Conservation (phyloP, 2,113 vertebrate genomes). For the Columba janthina region DNA sequence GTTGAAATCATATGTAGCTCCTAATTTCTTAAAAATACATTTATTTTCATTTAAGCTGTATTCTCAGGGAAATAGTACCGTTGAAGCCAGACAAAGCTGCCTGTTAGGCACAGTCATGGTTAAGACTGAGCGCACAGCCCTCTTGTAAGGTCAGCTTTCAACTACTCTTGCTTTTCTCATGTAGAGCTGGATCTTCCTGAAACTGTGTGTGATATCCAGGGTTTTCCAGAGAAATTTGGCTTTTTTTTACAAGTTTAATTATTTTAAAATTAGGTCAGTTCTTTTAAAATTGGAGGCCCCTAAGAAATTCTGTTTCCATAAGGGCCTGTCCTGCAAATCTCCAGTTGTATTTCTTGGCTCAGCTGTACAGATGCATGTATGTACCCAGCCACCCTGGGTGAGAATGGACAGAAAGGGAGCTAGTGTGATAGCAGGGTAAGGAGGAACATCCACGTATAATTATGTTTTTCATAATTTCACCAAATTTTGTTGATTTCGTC, state of each 20-base stretch:
- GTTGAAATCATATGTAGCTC: neutral
- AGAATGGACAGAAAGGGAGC: neutral
- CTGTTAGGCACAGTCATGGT: neutral
- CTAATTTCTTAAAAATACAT: neutral
- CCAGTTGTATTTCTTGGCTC: neutral
- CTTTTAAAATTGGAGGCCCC: neutral
- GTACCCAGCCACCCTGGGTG: neutral
- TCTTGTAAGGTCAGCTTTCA: neutral
- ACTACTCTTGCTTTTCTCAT: neutral
- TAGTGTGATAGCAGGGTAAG: neutral
- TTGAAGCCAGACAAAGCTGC: neutral
- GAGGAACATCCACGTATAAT: neutral
- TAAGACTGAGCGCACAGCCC: neutral
- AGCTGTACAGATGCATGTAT: neutral
- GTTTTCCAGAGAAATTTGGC: neutral
- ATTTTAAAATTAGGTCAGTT: neutral
- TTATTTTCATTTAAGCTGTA: neutral
- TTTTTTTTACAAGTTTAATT: neutral
- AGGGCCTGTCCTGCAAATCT: neutral
- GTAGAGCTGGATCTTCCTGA: neutral
- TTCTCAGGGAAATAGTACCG: neutral
- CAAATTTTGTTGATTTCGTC: neutral
- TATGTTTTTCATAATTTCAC: neutral
- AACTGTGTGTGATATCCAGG: neutral
- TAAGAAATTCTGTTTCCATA: neutral